phyloP scores from a whole-genome alignment of 2,888 invertebrate species.

The Melanostoma scalare region DNA sequence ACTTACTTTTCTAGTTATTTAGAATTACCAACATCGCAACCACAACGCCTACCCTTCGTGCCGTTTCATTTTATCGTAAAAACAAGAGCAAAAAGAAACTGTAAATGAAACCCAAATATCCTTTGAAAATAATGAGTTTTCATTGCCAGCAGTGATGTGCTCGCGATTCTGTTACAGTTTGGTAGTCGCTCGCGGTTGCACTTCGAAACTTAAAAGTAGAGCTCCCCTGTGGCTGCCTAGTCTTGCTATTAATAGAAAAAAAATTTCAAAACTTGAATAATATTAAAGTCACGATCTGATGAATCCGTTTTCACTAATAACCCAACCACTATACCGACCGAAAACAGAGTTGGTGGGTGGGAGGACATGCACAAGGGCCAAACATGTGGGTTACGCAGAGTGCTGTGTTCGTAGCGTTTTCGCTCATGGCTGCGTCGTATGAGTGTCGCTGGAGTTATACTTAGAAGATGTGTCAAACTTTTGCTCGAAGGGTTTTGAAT shows the following conservation, averaged over 20 bases:
- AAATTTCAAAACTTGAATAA: slow-evolving; percentile 49
- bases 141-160: slow-evolving; percentile 16
- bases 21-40: slow-evolving; percentile 25
- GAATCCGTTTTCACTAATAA: slow-evolving; percentile 58
- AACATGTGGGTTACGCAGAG: slow-evolving; percentile 32
- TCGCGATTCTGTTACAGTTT: too few species aligned
- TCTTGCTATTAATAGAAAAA: neutral
- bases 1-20: slow-evolving; percentile 59
- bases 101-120: slow-evolving; percentile 38
- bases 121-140: slow-evolving; percentile 56
- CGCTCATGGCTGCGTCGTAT: too few species aligned
- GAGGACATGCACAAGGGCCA: neutral
- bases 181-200: neutral
- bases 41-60: neutral
- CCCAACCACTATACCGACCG: neutral
- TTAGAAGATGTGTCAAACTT: too few species aligned
- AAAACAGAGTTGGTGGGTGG: neutral
- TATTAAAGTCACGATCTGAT: slow-evolving; percentile 67
- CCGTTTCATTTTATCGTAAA: neutral
- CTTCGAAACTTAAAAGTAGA: slow-evolving; percentile 40
- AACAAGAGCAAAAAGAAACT: neutral
- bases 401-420: too few species aligned
- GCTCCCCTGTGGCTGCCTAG: slow-evolving; percentile 29
- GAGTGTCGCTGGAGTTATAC: too few species aligned
- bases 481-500: too few species aligned